phyloP scores from a whole-genome alignment of 2,113 vertebrate species.

The zebrafish (Danio rerio) region DNA sequence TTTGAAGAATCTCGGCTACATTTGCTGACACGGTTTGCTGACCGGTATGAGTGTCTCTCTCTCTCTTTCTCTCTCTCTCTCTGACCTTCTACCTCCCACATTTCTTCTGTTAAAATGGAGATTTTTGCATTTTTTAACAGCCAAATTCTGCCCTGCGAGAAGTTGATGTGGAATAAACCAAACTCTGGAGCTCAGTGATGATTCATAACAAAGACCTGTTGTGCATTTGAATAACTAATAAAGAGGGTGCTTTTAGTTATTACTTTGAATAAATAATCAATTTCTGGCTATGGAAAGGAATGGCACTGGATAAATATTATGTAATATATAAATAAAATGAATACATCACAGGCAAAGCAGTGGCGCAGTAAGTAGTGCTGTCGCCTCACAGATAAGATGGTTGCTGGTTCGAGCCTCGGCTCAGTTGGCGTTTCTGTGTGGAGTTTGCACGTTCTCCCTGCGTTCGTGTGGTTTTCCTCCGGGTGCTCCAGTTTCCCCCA shows the following conservation, averaged over 20 bases:
- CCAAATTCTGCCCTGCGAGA: slow-evolving; percentile 13
- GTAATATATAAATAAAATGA: too few species aligned
- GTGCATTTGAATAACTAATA: slow-evolving; percentile 22
- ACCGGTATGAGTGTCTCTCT: not conserved
- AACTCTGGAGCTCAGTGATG: not conserved
- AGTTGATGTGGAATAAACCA: slow-evolving; percentile 1
- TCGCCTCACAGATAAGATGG: too few species aligned
- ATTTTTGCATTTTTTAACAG: slow-evolving; percentile 16
- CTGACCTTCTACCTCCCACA: slow-evolving; percentile 26
- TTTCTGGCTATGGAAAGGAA: not conserved
- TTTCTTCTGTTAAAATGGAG: slow-evolving; percentile 6
- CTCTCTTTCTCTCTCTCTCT: slow-evolving; percentile 11
- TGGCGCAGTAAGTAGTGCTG: too few species aligned
- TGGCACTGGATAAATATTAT: slow-evolving; percentile 2
- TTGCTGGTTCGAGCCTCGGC: too few species aligned
- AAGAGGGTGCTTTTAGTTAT: not conserved
- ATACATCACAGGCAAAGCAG: too few species aligned
- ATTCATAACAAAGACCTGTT: slow-evolving; percentile 14
- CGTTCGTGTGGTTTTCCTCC: too few species aligned
- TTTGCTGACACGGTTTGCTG: slow-evolving; percentile 69
- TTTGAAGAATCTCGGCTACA: slow-evolving; percentile 68
- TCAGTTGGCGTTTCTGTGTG: too few species aligned
- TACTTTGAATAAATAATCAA: slow-evolving; percentile 13
- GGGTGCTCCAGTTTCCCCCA: too few species aligned
- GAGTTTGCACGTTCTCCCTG: too few species aligned